Percentiles rank a stretch among this genome's conserved stretches.
Evolutionary conservation across 2,113 vertebrate species (phyloP).

Genomic region (Ageneiosus marmoratus): DNA sequence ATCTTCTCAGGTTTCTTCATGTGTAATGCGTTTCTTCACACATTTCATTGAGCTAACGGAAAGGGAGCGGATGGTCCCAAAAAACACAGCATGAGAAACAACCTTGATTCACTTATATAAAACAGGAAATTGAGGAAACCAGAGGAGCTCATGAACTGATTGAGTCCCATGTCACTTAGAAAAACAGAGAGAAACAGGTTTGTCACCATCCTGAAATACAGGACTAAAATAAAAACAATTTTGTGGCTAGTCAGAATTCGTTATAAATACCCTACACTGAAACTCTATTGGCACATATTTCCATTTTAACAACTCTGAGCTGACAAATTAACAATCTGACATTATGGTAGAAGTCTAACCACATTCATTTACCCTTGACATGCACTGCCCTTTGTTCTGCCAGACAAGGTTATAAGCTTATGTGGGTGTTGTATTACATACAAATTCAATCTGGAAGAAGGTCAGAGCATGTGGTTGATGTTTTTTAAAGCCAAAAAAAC

Average conservation of each 20-base stretch:
- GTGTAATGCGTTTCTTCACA: conserved; percentile 63
- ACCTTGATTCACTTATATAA: conserved; percentile 57
- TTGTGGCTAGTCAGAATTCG: neutral
- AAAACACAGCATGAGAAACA: conserved; percentile 41
- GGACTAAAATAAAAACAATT: neutral
- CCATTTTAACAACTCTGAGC: neutral
- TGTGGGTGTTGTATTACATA: neutral
- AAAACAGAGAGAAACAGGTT: neutral
- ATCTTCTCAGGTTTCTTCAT: conserved; percentile 65
- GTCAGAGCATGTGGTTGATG: neutral
- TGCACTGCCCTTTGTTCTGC: neutral
- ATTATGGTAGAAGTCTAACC: neutral
- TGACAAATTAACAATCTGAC: neutral
- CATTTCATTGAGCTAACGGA: conserved; percentile 61
- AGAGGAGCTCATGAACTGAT: conserved; percentile 19
- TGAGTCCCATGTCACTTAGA: neutral
- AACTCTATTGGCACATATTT: neutral
- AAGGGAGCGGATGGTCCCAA: conserved; percentile 56
- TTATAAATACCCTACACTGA: neutral
- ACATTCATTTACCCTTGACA: conserved; percentile 10
- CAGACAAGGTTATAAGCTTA: neutral
- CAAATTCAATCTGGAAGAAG: neutral
- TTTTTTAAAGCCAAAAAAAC: neutral
- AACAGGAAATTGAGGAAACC: conserved; percentile 42
- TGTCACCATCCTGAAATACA: neutral